Evolutionary conservation across 1,140 invertebrate species (phyloP).

Genomic region (Chymomyza costata): DNA sequence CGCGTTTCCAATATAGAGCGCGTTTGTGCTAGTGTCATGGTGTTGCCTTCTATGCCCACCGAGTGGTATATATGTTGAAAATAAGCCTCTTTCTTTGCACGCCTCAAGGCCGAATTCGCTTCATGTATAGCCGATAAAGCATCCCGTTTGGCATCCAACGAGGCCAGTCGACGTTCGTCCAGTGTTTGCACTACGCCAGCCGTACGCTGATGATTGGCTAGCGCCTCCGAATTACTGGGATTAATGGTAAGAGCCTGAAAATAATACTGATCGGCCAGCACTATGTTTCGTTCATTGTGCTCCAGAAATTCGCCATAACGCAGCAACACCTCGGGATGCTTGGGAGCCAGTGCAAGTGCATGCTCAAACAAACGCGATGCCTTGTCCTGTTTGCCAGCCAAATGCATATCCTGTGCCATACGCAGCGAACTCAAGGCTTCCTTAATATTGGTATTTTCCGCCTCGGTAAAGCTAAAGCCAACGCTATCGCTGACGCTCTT

Average conservation of each 20-base stretch:
- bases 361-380: conserved; percentile 93
- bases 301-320: conserved; percentile 96
- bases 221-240: conserved; percentile 87
- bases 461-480: conserved; percentile 35
- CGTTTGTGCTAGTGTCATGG: conserved; percentile 95
- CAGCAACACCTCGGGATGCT: conserved; percentile 93
- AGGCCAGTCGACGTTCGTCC: conserved; percentile 85
- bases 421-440: conserved; percentile 91
- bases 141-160: conserved; percentile 92
- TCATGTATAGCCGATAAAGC: conserved; percentile 88
- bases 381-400: conserved; percentile 88
- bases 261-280: conserved; percentile 94
- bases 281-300: conserved; percentile 87
- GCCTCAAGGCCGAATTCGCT: conserved; percentile 84
- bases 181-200: conserved; percentile 92
- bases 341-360: conserved; percentile 91
- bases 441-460: conserved; percentile 57
- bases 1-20: conserved; percentile 94
- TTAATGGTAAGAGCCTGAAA: conserved; percentile 86
- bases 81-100: conserved; percentile 95
- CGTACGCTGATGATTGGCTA: conserved; percentile 89
- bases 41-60: conserved; percentile 98
- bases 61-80: conserved; percentile 98
- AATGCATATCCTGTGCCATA: conserved; percentile 89
- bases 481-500: conserved; percentile 53